Evolutionary conservation across 2,797 vertebrate genomes (phyloP).

Genomic region (Onychomys arenicola): DNA sequence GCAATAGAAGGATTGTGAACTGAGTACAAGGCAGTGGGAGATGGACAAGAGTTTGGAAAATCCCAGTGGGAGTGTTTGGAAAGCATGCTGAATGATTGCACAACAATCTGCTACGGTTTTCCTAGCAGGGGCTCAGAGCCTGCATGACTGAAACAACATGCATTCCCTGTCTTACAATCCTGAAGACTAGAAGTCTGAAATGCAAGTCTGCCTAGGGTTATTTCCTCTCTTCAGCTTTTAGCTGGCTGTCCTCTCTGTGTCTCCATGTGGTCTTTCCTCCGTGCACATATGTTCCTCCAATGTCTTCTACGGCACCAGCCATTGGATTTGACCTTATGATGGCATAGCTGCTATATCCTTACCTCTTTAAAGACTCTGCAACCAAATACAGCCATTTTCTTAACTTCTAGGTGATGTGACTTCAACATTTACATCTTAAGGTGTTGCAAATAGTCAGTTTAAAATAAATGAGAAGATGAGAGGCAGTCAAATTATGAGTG

Average conservation of each 20-base stretch:
- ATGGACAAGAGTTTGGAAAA: not conserved
- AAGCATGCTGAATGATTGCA: not conserved
- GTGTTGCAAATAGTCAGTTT: accelerated
- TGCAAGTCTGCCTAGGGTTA: accelerated
- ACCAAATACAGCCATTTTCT: not conserved
- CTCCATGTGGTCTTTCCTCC: not conserved
- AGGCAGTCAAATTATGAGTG: not conserved
- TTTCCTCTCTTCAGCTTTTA: not conserved
- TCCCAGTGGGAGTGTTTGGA: not conserved
- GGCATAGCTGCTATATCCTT: not conserved
- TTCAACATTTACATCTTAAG: not conserved
- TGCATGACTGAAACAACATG: not conserved
- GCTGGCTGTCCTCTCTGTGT: accelerated
- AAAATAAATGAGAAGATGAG: not conserved
- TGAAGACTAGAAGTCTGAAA: not conserved
- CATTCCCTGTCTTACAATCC: not conserved
- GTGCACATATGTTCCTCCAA: not conserved
- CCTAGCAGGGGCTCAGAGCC: not conserved
- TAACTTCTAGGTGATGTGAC: not conserved
- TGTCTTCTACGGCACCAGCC: not conserved
- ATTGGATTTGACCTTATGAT: not conserved
- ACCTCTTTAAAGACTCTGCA: not conserved
- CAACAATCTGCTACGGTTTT: not conserved
- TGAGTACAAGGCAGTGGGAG: not conserved
- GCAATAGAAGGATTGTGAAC: not conserved